These are phyloP conservation scores for Noctilio leporinus DNA, from an alignment of 2,113 vertebrate species.

Conservation along the genomic window DNA sequence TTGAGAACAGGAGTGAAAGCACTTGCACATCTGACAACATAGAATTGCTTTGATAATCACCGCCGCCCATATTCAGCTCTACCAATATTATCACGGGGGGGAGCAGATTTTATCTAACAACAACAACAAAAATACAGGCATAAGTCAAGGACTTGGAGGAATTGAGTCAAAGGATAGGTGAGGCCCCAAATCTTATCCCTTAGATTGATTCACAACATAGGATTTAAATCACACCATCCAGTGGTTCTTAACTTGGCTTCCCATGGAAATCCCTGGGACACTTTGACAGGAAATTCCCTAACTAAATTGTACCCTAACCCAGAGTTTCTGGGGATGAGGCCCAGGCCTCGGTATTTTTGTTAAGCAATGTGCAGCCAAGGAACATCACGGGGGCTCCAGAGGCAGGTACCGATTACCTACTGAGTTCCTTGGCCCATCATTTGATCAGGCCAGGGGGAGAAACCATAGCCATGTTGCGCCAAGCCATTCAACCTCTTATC, in stretches of 20 bases:
- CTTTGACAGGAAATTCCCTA: background rate
- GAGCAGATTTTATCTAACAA: background rate
- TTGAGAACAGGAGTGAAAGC: constrained; percentile 24
- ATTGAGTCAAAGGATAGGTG: background rate
- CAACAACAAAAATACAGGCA: background rate
- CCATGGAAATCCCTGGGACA: background rate
- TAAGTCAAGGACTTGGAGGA: background rate
- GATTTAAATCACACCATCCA: background rate
- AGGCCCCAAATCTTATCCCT: background rate
- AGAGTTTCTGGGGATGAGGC: background rate
- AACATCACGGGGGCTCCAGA: background rate
- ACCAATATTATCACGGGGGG: background rate
- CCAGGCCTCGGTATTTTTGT: background rate
- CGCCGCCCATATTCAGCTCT: background rate
- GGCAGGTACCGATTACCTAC: background rate
- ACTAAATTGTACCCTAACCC: background rate
- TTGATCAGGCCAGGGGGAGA: background rate
- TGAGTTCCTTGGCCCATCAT: background rate
- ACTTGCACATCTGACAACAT: background rate
- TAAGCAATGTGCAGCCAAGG: background rate
- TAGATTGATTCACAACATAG: background rate
- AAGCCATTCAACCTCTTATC: background rate
- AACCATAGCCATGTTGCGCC: background rate
- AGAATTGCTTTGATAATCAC: background rate
- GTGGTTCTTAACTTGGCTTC: background rate